phyloP scores from a whole-genome alignment of 2,888 invertebrate species.

The Drosophila subsilvestris region DNA sequence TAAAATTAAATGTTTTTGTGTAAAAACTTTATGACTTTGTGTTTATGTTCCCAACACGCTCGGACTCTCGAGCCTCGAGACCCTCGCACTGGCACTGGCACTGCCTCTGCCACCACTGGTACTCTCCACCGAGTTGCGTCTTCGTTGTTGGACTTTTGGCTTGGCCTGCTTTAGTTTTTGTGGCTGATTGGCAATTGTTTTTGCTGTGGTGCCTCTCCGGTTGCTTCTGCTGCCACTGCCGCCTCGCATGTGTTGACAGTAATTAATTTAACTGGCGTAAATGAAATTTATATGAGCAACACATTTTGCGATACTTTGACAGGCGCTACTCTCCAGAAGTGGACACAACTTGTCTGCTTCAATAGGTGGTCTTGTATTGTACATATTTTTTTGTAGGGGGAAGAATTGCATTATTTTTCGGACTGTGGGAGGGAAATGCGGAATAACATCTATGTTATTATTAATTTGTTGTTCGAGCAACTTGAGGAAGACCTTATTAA shows the following conservation, averaged over 20 bases:
- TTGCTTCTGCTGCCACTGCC: slow-evolving; percentile 27
- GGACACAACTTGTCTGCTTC: neutral
- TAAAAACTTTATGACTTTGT: slow-evolving; percentile 79
- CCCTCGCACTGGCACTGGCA: neutral
- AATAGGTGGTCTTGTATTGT: neutral
- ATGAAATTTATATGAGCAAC: slow-evolving; percentile 73
- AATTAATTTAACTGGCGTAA: slow-evolving; percentile 76
- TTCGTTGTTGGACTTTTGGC: slow-evolving; percentile 59
- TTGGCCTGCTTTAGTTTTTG: slow-evolving; percentile 75
- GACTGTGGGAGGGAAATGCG: no score
- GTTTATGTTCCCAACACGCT: slow-evolving; percentile 75
- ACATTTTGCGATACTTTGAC: slow-evolving; percentile 68
- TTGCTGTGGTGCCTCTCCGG: slow-evolving; percentile 33
- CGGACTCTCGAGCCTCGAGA: slow-evolving; percentile 32
- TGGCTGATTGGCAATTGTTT: slow-evolving; percentile 47
- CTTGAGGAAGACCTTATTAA: no score
- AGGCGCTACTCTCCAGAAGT: neutral
- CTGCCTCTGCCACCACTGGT: neutral
- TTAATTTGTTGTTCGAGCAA: no score
- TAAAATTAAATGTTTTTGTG: slow-evolving; percentile 79
- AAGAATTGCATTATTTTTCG: no score
- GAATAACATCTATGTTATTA: no score
- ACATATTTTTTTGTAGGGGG: neutral
- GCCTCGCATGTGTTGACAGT: slow-evolving; percentile 74
- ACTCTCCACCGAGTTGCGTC: slow-evolving; percentile 17